Evolutionary conservation across 2,113 vertebrate genomes (phyloP).

Genomic region (Camelus bactrianus): DNA sequence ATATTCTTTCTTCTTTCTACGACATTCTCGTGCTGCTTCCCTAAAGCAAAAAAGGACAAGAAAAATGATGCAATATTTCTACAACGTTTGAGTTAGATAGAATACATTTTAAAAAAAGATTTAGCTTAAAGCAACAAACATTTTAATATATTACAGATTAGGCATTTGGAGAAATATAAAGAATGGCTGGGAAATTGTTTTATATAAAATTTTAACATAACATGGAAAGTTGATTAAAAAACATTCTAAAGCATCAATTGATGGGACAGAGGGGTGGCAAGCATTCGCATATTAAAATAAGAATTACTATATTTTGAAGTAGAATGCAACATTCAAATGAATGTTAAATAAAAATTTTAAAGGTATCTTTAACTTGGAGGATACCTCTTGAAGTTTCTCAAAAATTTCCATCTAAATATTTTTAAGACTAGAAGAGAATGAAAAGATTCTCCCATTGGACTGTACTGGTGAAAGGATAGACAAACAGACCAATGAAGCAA

Average conservation of each 20-base stretch:
- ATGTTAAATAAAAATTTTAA: background rate
- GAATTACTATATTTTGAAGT: background rate
- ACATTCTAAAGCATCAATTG: background rate
- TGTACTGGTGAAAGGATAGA: background rate
- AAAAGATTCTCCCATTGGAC: background rate
- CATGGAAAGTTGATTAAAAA: background rate
- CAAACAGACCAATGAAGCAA: background rate
- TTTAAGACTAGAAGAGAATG: background rate
- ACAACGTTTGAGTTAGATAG: background rate
- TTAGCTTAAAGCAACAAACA: background rate
- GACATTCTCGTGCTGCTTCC: constrained; percentile 98
- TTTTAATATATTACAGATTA: constrained; percentile 21
- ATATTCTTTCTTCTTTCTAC: constrained; percentile 99
- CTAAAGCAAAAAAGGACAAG: constrained; percentile 87
- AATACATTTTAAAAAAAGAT: background rate
- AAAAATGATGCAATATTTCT: constrained; percentile 49
- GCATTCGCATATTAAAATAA: constrained; percentile 6
- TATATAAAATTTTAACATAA: constrained; percentile 38
- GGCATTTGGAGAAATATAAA: background rate
- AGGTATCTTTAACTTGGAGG: background rate
- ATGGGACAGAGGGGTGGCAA: background rate
- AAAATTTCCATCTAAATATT: constrained; percentile 37
- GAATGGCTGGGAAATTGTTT: constrained; percentile 1
- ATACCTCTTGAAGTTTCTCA: background rate
- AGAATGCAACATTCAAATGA: constrained; percentile 26